Evolutionary conservation across 1,140 invertebrate genomes (phyloP).

Genomic region (Planococcus citri): DNA sequence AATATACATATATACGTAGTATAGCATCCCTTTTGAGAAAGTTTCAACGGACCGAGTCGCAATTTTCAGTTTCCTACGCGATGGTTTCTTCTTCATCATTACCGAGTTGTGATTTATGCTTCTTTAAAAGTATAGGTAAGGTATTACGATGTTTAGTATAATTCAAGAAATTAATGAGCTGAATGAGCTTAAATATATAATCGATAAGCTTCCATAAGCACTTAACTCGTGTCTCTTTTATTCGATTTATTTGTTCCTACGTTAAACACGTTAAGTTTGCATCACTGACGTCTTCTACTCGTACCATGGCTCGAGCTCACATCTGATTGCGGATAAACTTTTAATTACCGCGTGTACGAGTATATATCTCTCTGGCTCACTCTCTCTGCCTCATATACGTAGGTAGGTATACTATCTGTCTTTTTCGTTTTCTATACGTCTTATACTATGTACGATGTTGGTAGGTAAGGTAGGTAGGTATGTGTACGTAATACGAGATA

Average conservation of each 20-base stretch:
- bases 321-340: neutral
- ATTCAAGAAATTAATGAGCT: constrained; percentile 19
- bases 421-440: too few species aligned
- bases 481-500: too few species aligned
- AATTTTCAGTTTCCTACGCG: constrained; percentile 14
- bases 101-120: constrained; percentile 14
- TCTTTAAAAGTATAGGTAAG: constrained; percentile 20
- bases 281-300: neutral
- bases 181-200: constrained; percentile 17
- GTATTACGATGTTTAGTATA: constrained; percentile 19
- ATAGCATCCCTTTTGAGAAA: constrained; percentile 16
- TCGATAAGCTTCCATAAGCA: constrained; percentile 6
- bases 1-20: neutral
- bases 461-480: too few species aligned
- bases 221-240: constrained; percentile 6
- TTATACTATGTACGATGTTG: too few species aligned
- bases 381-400: too few species aligned
- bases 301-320: neutral
- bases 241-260: constrained; percentile 3
- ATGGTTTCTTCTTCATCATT: constrained; percentile 13
- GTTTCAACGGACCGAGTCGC: constrained; percentile 12
- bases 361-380: too few species aligned
- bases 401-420: too few species aligned
- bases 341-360: too few species aligned
- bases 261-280: neutral